Percentiles rank a stretch among this genome's conserved stretches.
Evolutionary conservation across 2,888 invertebrate species (phyloP).

Genomic region (Xestia rhomboidea): DNA sequence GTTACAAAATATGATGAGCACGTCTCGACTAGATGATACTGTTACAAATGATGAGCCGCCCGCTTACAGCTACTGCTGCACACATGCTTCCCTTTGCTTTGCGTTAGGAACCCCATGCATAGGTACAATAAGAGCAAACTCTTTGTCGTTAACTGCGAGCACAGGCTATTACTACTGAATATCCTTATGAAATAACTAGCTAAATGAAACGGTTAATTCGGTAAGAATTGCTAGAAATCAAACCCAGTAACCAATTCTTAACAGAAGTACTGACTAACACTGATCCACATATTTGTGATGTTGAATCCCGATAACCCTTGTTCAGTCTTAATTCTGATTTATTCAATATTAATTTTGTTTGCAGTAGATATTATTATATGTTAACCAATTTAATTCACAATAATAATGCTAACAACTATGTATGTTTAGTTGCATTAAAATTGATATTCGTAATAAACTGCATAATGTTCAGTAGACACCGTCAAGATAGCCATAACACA

Average conservation of each 20-base stretch:
- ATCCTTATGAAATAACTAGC: not conserved
- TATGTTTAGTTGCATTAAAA: no score
- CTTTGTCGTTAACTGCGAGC: not conserved
- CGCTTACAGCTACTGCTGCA: not conserved
- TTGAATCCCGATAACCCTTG: not conserved
- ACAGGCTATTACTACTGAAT: not conserved
- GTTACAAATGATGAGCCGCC: no score
- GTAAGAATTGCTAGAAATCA: not conserved
- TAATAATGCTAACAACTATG: no score
- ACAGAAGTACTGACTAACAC: not conserved
- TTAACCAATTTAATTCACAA: not conserved
- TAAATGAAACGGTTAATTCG: not conserved
- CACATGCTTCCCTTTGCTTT: not conserved
- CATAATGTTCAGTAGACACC: not conserved
- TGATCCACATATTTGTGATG: not conserved
- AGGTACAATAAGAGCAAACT: not conserved
- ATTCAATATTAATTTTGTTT: no score
- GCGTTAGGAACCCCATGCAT: not conserved
- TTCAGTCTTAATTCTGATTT: no score
- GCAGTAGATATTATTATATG: not conserved
- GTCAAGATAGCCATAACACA: slow-evolving; percentile 1
- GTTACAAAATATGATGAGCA: no score
- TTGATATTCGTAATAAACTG: not conserved
- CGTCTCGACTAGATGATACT: no score
- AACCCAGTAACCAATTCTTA: not conserved